Base-by-base conservation (phyloP, 2,113 vertebrate genomes). In the Aphyosemion australe region DNA sequence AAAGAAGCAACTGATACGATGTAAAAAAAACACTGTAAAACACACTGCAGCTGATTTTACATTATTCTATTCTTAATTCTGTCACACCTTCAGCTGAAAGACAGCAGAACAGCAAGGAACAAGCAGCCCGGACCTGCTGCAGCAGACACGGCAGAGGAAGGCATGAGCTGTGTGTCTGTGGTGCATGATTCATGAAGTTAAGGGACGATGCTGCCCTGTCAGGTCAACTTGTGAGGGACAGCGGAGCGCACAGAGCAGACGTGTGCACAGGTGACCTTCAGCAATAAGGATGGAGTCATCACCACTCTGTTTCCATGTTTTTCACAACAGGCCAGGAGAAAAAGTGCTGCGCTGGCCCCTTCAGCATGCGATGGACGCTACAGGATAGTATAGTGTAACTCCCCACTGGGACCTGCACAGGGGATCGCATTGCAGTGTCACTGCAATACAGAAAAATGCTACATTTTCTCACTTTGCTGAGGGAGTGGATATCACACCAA, bases 401-500 rank as follows among this genome's bases (percentile, higher is more conserved):
- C 78, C 69, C 86, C 76, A 72, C 72, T 53, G 85, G 82, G 88
- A 89, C 61, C 73, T 51, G 68, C 66, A 76, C 18, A 62, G 63
- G 74, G 73, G 81, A 88, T 88, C 88, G 72, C 77, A 89, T 90
- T 88, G 85, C 90, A 89, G 86, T 64, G 74, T 84, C 83, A 78
- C 78, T 87, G 87, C 87, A 80, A 83, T 69, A 86, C 66, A 78
- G 84, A 62, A 61, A 59, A 80, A 85, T 75, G 74, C 79, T 68
- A 85, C 76, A 76, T 68, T 72, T 63, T 43, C 72, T 78, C 26
- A 20, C 67, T 76, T 66, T 46, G 64, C 59, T 59, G 34, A 60
- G 32, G 73, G n/a, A 65, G 54, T 41, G 58, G 12, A 76, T 65
- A 59, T 58, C 15, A 41, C 14, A 32, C n/a, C 12, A 55, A 64